Conservation (phyloP, 2,888 invertebrate species). For the Cheiracanthium punctorium region DNA sequence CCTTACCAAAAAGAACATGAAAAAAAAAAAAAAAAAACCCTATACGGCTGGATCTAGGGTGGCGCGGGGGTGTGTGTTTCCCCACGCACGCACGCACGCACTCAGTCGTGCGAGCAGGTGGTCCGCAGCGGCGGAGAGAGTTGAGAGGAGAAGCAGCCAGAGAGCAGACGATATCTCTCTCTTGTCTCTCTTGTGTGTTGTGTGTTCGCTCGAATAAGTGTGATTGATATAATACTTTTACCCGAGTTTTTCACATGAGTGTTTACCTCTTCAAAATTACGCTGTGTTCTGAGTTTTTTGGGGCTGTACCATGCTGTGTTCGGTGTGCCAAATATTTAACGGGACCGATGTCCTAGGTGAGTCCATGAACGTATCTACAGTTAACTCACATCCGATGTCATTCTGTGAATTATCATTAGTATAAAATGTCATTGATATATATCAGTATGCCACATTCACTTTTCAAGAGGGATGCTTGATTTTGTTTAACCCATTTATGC, state of each 20-base stretch:
- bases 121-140: constrained; percentile 8
- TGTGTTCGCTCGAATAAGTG: neutral
- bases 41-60: neutral
- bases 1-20: neutral
- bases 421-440: too few species aligned
- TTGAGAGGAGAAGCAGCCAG: neutral
- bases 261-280: neutral
- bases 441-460: too few species aligned
- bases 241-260: constrained; percentile 14
- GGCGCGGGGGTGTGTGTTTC: constrained; percentile 7
- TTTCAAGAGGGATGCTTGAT: too few species aligned
- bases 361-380: too few species aligned
- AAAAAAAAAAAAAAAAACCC: neutral
- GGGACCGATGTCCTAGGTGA: neutral
- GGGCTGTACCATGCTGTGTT: constrained; percentile 49
- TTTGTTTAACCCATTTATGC: too few species aligned
- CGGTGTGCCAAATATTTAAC: constrained; percentile 47
- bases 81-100: neutral
- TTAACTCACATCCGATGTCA: neutral
- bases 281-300: neutral
- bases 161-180: constrained; percentile 4
- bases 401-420: neutral
- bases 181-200: too few species aligned
- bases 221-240: neutral
- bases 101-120: constrained; percentile 52